Conservation (phyloP, 1,140 invertebrate genomes). For the Charaxes varanes region DNA sequence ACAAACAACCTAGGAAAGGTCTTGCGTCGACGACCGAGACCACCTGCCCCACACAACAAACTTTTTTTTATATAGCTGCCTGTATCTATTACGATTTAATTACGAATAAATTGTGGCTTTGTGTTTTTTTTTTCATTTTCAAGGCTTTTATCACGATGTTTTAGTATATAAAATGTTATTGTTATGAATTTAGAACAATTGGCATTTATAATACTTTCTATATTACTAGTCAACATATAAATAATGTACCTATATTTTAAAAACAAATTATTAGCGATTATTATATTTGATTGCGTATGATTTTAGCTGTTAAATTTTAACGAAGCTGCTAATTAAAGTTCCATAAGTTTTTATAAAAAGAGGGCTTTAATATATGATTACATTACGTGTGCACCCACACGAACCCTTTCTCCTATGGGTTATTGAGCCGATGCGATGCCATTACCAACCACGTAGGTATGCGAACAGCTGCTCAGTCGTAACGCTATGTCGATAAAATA, state of each 20-base stretch:
- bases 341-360: constrained; percentile 8
- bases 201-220: too few relatives aligned
- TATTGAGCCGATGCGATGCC: constrained; percentile 29
- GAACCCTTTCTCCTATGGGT: constrained; percentile 16
- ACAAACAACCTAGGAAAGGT: constrained; percentile 43
- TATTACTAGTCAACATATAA: too few relatives aligned
- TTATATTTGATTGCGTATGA: too few relatives aligned
- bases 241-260: too few relatives aligned
- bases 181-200: too few relatives aligned
- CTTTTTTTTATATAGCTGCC: constrained; percentile 16
- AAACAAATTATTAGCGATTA: too few relatives aligned
- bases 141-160: constrained; percentile 3
- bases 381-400: constrained; percentile 14
- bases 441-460: constrained; percentile 32
- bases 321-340: constrained; percentile 6
- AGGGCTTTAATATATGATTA: constrained; percentile 3
- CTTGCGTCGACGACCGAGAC: constrained; percentile 48
- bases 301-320: constrained; percentile 1
- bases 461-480: constrained; percentile 26
- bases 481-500: constrained; percentile 23
- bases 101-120: background rate
- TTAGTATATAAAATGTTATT: too few relatives aligned
- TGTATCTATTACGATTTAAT: constrained; percentile 12
- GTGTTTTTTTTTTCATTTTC: constrained; percentile 1
- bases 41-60: constrained; percentile 40